A percentile compares a stretch with the other conserved stretches of the same genome.
Evolutionary conservation across 2,888 invertebrate species (phyloP).

Genomic region (Diarsia rubi): DNA sequence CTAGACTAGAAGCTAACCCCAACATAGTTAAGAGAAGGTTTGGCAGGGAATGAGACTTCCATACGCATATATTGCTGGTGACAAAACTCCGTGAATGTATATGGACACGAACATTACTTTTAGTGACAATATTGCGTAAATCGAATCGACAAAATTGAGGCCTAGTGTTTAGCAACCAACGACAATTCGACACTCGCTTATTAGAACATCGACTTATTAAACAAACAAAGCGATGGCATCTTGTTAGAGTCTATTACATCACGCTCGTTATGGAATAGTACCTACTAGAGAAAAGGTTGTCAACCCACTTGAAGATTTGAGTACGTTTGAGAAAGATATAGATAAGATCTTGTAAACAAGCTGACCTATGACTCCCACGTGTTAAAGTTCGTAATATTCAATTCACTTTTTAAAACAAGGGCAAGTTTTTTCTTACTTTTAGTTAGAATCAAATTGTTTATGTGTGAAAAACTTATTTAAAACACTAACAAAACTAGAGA

Average conservation of each 20-base stretch:
- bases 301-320: slow-evolving; percentile 28
- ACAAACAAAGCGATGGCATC: slow-evolving; percentile 31
- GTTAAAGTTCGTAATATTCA: not conserved
- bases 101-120: not conserved
- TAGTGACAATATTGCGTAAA: slow-evolving; percentile 7
- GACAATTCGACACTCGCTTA: slow-evolving; percentile 33
- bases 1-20: too few relatives aligned
- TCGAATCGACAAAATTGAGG: slow-evolving; percentile 16
- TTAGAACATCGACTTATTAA: slow-evolving; percentile 52
- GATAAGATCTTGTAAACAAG: slow-evolving; percentile 5
- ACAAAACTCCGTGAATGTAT: not conserved
- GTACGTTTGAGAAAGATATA: not conserved
- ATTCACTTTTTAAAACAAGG: not conserved
- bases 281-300: slow-evolving; percentile 29
- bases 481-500: too few relatives aligned
- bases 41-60: not conserved
- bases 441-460: too few relatives aligned
- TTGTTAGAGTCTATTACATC: slow-evolving; percentile 46
- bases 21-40: too few relatives aligned
- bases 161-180: slow-evolving; percentile 33
- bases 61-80: not conserved
- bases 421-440: not conserved
- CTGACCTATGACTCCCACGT: not conserved
- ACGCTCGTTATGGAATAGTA: slow-evolving; percentile 24
- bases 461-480: too few relatives aligned